Percentiles rank a stretch among this genome's conserved stretches.
Conservation (phyloP, 2,797 vertebrate genomes). For the Hypotaenidia okinawae region DNA sequence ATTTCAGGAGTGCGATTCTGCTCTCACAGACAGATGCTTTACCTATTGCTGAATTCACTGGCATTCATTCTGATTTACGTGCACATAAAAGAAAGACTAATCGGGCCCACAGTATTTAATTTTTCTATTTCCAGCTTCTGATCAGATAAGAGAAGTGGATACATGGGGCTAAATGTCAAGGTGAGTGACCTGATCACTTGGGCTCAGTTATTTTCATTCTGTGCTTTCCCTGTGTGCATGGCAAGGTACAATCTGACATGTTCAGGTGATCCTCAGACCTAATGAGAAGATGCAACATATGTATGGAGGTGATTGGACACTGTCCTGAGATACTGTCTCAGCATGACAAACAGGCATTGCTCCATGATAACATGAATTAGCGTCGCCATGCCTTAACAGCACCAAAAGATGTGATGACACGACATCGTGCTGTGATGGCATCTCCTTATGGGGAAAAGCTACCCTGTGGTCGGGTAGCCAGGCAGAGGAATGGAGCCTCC, state of each 20-base stretch:
- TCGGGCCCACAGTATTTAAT: background rate
- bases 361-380: background rate
- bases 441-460: background rate
- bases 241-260: background rate
- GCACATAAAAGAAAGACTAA: background rate
- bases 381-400: background rate
- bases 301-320: background rate
- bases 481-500: background rate
- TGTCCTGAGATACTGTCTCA: background rate
- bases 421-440: background rate
- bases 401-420: background rate
- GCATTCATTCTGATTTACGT: conserved; percentile 21
- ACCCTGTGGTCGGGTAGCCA: background rate
- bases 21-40: conserved; percentile 16
- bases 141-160: background rate
- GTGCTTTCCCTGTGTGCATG: background rate
- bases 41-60: conserved; percentile 15
- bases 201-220: background rate
- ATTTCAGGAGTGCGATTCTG: background rate
- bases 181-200: background rate
- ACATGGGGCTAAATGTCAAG: background rate
- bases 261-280: background rate
- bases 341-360: background rate
- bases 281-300: background rate
- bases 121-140: conserved; percentile 31